Evolutionary conservation across 2,797 vertebrate genomes (phyloP).

Genomic region (Syngnathus acus): DNA sequence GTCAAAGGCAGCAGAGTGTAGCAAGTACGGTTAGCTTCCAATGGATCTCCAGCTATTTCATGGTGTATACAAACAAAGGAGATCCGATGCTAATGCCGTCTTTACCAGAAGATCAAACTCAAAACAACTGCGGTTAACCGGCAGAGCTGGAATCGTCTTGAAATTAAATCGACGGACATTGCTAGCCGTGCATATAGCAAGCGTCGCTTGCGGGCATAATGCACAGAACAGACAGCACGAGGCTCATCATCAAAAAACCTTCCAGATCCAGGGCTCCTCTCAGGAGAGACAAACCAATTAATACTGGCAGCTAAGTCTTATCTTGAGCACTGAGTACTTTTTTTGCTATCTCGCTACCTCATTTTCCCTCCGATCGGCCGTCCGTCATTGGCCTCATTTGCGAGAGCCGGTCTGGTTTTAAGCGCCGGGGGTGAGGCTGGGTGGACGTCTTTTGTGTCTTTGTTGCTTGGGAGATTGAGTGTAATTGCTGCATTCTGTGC

Average conservation of each 20-base stretch:
- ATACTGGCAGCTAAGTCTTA: slow-evolving; percentile 57
- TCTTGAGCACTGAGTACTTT: slow-evolving; percentile 50
- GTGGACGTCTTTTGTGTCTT: slow-evolving; percentile 59
- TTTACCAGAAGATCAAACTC: neutral
- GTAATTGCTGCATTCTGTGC: slow-evolving; percentile 67
- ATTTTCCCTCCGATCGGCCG: slow-evolving; percentile 19
- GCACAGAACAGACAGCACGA: slow-evolving; percentile 16
- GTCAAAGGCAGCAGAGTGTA: slow-evolving; percentile 7
- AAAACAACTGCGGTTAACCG: neutral
- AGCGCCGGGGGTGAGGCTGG: slow-evolving; percentile 27
- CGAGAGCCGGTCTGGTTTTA: slow-evolving; percentile 43
- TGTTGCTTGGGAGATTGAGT: slow-evolving; percentile 61
- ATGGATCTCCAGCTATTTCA: neutral
- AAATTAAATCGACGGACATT: neutral
- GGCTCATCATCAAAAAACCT: slow-evolving; percentile 44
- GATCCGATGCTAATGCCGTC: neutral
- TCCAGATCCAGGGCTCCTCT: slow-evolving; percentile 61
- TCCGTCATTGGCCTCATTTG: slow-evolving; percentile 40
- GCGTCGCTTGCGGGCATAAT: neutral
- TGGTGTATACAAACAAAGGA: neutral
- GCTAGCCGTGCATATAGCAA: neutral
- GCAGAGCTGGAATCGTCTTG: neutral
- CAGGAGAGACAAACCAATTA: slow-evolving; percentile 72
- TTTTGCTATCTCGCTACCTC: slow-evolving; percentile 38
- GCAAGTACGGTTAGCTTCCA: slow-evolving; percentile 15